Percentiles rank a stretch among this genome's conserved stretches.
These are phyloP conservation scores for Falco concolor DNA, from an alignment of 2,797 vertebrate species.

Conservation along the genomic window DNA sequence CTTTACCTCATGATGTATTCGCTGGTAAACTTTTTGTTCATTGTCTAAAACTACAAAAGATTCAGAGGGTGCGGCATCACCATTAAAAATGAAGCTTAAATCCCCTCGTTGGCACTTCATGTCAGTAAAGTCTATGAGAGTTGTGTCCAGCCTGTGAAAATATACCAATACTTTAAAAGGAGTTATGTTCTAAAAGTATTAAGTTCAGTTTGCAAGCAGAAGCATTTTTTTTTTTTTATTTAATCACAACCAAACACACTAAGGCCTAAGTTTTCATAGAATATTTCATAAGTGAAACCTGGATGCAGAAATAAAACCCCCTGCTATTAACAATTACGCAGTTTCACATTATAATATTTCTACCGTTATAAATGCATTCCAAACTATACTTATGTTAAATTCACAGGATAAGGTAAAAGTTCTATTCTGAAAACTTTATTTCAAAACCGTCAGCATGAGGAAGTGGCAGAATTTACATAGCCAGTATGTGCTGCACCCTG, in stretches of 20 bases:
- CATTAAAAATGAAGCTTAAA: conserved; percentile 97
- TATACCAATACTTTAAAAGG: neutral
- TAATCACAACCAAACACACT: no score
- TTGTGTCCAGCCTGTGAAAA: conserved; percentile 90
- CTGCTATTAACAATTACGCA: no score
- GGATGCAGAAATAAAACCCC: neutral
- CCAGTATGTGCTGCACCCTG: accelerated
- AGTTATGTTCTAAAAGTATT: neutral
- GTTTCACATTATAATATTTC: neutral
- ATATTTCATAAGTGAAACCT: neutral
- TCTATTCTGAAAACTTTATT: neutral
- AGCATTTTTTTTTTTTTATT: neutral
- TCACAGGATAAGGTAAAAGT: neutral
- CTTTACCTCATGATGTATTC: conserved; percentile 94
- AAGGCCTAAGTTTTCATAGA: neutral
- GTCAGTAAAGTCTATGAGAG: conserved; percentile 97
- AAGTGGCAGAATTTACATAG: neutral
- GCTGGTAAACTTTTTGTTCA: conserved; percentile 97
- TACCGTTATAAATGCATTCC: neutral
- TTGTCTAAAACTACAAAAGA: conserved; percentile 99
- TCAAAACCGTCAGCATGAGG: neutral
- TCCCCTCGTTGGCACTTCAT: conserved; percentile 99
- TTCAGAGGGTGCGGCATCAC: conserved; percentile 90
- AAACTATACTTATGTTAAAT: neutral
- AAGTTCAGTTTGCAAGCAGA: neutral